Conservation (phyloP, 2,113 vertebrate species). For the Notarius lentiginosus region DNA sequence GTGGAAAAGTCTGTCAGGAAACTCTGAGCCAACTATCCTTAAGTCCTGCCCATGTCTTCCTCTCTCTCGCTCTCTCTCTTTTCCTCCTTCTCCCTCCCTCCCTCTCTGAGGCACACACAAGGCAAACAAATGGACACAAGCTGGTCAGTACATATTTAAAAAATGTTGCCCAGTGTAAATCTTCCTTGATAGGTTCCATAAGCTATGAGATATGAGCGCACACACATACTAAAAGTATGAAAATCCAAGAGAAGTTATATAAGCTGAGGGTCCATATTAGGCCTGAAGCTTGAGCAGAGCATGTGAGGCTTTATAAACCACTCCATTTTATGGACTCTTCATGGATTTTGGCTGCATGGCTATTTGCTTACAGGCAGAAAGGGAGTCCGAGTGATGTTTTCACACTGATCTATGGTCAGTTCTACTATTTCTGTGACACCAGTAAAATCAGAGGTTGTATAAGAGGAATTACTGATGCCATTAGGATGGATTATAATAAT, state of each 20-base stretch:
- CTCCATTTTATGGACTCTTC: background rate
- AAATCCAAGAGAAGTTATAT: slow-evolving; percentile 10
- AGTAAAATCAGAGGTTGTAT: background rate
- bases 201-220: background rate
- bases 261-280: slow-evolving; percentile 27
- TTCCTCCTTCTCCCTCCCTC: slow-evolving; percentile 19
- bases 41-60: slow-evolving; percentile 43
- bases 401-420: background rate
- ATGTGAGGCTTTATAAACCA: slow-evolving; percentile 12
- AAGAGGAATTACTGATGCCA: background rate
- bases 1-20: slow-evolving; percentile 29
- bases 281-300: background rate
- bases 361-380: background rate
- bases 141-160: background rate
- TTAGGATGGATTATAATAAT: background rate
- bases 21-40: slow-evolving; percentile 4
- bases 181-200: background rate
- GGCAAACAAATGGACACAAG: slow-evolving; percentile 9
- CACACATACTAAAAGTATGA: background rate
- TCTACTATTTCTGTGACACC: background rate
- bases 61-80: slow-evolving; percentile 2
- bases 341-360: background rate
- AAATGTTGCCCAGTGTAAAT: background rate
- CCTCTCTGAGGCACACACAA: background rate
- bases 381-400: background rate